Conservation (phyloP, 2,888 invertebrate genomes). For the Tachina fera region DNA sequence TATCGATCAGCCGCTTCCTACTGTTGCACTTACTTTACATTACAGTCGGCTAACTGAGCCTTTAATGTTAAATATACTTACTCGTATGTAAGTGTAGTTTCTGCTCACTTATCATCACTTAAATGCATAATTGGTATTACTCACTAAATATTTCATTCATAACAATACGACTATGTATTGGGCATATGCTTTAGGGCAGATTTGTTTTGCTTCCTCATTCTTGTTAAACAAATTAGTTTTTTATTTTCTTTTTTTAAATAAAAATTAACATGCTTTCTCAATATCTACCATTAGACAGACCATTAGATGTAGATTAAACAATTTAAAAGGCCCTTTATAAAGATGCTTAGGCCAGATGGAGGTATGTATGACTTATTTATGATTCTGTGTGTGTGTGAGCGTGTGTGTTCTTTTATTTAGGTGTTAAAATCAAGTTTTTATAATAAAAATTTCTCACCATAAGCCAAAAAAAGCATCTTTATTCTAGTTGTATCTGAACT, state of each 20-base stretch:
- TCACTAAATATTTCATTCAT: conserved; percentile 13
- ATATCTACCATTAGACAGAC: neutral
- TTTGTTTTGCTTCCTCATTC: neutral
- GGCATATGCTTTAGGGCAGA: neutral
- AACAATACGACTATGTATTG: neutral
- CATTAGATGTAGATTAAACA: conserved; percentile 11
- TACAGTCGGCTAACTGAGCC: too few species aligned
- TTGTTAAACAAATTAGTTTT: conserved; percentile 48
- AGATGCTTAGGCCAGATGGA: conserved; percentile 31
- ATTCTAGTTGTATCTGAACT: conserved; percentile 3
- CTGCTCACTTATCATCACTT: neutral
- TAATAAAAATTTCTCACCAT: conserved; percentile 60
- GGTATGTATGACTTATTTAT: conserved; percentile 12
- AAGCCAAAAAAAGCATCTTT: conserved; percentile 22
- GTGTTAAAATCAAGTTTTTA: conserved; percentile 51
- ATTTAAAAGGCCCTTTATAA: conserved; percentile 36
- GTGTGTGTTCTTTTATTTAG: neutral
- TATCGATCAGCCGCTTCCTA: too few species aligned
- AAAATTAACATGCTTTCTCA: conserved; percentile 21
- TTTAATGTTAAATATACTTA: too few species aligned
- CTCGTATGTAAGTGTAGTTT: neutral
- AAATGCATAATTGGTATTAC: neutral
- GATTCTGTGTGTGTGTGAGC: neutral
- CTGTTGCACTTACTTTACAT: neutral
- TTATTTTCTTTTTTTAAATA: conserved; percentile 34